Evolutionary conservation across 2,888 invertebrate genomes (phyloP), one percentile per base, ranked within the genome.

Genomic region (Drosophila paucipuncta): DNA sequence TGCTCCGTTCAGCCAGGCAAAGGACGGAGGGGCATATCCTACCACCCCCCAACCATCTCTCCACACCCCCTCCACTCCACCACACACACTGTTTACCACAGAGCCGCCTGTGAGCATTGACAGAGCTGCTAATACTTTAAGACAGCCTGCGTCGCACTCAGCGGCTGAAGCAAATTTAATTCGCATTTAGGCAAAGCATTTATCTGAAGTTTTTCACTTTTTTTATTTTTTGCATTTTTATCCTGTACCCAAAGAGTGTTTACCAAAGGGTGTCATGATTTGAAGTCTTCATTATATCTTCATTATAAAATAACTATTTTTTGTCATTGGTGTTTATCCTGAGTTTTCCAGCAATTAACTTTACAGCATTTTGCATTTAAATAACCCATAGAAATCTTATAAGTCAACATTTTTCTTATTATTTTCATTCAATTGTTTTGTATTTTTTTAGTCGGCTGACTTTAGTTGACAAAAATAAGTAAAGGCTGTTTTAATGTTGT

Each of bases 61-160:
- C 16, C 5, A 13, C 5, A 0, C 35, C 33, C 3, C 11, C 7
- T 9, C 33, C 30, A 2, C 22, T 13, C 4, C 30, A 4, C 31
- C 47, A 11, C 41, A n/a, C 22, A 28, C 10, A 11, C 57, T 30
- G 10, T 47, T 47, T 53, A 33, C 33, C 55, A 6, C 39, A 30
- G 52, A 37, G 62, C 43, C 41, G 18, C 43, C 74, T 58, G 35
- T n/a, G 69, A 72, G 67, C 72, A 68, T 72, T 78, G 73, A 76
- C 80, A 82, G 78, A 75, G 82, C 76, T 71, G 74, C 73, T 86
- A 86, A 86, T 86, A 86, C 88, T 89, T 89, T 89, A 89, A 85
- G 89, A 84, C 89, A 79, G 72, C 63, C 77, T 61, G 60, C 50
- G 68, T 59, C 54, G 68, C 66, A 62, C 79, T 76, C 68, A 41